Percentiles rank a stretch among this genome's conserved stretches.
Conservation (phyloP, 2,888 invertebrate genomes). For the Tetanocera ferruginea region DNA sequence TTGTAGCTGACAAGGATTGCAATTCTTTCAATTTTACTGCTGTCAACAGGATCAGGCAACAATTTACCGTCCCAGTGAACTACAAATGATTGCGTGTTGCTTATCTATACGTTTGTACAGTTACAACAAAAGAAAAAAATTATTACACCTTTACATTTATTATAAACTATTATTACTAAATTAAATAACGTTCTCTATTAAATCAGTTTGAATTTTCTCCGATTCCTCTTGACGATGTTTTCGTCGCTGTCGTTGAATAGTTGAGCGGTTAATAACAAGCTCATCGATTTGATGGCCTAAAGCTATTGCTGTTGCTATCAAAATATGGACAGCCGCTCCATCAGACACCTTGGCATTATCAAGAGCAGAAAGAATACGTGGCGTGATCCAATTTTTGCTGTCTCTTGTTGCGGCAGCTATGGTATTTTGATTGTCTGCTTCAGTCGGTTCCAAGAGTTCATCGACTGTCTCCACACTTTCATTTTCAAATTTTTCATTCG, state of each 20-base stretch:
- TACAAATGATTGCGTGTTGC: background rate
- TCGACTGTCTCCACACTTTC: background rate
- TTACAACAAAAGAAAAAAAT: background rate
- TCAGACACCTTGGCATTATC: too few species aligned
- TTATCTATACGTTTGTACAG: too few species aligned
- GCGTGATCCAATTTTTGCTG: background rate
- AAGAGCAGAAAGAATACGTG: background rate
- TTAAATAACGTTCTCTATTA: background rate
- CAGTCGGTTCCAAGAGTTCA: background rate
- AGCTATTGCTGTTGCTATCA: too few species aligned
- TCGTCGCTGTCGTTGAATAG: background rate
- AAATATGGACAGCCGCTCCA: too few species aligned
- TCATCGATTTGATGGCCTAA: background rate
- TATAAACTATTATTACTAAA: background rate
- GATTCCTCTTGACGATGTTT: background rate
- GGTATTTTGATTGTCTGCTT: background rate
- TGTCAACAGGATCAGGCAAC: background rate
- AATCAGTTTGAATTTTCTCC: background rate
- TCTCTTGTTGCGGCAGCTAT: background rate
- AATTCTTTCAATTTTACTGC: background rate
- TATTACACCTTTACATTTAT: background rate
- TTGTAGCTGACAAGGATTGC: background rate
- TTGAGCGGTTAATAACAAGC: background rate
- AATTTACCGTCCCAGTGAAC: background rate
- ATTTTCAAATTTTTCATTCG: background rate